Base-by-base conservation (phyloP, 2,888 invertebrate species). In the Meiosimyza platycephala region DNA sequence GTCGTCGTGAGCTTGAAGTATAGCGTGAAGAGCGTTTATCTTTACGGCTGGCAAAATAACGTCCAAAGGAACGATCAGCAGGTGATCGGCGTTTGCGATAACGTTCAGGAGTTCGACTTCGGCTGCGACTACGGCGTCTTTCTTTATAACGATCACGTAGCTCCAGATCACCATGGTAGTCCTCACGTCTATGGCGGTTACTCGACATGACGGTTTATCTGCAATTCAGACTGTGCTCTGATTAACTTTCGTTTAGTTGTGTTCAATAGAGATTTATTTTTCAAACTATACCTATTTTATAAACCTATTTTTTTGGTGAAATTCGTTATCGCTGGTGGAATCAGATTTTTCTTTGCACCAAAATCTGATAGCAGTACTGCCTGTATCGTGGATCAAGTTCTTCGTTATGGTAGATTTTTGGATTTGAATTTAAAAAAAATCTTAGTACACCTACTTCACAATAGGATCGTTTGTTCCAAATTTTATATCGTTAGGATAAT, bases 151-250 rank as follows among this genome's bases (percentile, higher is more conserved):
- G 78, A 71, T 76, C 75, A 28, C 76, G 57, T 59, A 79, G 74
- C 65, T 76, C 28, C 66, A 80, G 72, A 51, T 64, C 55, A 47
- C 72, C 76, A 50, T 77, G 72, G 52, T 76, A 74, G n/a, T 79
- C 76, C 57, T 79, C 79, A 12, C 79, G 78, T 67, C 77, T 72
- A 13, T 75, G 77, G 18, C 81, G 80, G 40, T 76, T 72, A 71
- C 79, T 73, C 72, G 80, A 73, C 76, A 80, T 79, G 74, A 72
- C 76, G 75, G 74, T 66, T 72, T 76, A 84, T 85, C 84, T 84
- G 84, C 78, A 84, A 84, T 80, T 82, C 80, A 85, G 85, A 85
- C 85, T 85, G 81, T 83, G 81, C 85, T 81, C 80, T 81, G 81
- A 83, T 85, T 85, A 82, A 82, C 62, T 57, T 57, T 63, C 50